Evolutionary conservation across 2,888 invertebrate genomes (phyloP).

Genomic region (Pristionchus entomophagus): DNA sequence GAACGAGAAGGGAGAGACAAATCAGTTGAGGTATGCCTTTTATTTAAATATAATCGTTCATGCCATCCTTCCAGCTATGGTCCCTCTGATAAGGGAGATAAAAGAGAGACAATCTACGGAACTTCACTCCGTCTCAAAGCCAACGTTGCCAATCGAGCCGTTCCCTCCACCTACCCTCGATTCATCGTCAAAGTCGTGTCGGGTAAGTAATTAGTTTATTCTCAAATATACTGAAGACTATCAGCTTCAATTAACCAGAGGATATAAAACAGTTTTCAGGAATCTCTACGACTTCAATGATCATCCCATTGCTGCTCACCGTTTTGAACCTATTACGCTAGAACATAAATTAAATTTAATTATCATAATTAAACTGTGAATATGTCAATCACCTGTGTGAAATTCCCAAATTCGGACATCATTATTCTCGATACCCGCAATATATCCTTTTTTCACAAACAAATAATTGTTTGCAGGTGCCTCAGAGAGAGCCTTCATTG

Average conservation of each 20-base stretch:
- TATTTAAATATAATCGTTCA: too few relatives aligned
- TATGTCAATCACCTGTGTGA: too few relatives aligned
- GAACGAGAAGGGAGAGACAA: background rate
- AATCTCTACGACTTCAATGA: background rate
- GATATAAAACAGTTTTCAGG: background rate
- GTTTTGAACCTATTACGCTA: background rate
- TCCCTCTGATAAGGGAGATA: background rate
- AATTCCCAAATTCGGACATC: too few relatives aligned
- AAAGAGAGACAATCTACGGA: background rate
- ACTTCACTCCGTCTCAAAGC: background rate
- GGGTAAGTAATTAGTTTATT: background rate
- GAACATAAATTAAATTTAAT: background rate
- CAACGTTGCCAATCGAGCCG: background rate
- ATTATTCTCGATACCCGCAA: background rate
- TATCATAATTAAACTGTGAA: background rate
- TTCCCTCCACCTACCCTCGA: background rate
- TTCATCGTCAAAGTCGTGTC: constrained; percentile 6
- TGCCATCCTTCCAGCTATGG: background rate
- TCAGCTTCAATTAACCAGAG: background rate
- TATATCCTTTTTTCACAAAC: background rate
- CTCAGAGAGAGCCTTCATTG: background rate
- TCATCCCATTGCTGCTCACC: background rate
- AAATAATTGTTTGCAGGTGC: background rate
- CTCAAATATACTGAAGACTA: too few relatives aligned
- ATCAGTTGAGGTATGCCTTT: background rate